These are phyloP conservation scores for Gymnosoma rotundatum DNA, from an alignment of 2,888 invertebrate species.

Conservation along the genomic window DNA sequence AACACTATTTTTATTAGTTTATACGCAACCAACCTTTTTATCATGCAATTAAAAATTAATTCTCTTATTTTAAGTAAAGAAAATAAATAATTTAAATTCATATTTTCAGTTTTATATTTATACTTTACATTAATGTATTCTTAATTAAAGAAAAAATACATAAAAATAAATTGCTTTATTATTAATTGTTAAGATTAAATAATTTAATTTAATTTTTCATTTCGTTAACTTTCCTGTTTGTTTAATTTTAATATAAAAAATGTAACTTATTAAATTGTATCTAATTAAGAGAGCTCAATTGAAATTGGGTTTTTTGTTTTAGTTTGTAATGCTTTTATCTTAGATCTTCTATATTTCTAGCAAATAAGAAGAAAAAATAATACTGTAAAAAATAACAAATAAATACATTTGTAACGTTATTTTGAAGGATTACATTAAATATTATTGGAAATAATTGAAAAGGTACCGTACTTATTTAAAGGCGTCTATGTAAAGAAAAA, in stretches of 20 bases:
- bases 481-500: no score
- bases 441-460: not conserved
- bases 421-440: not conserved
- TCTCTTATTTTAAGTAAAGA: not conserved
- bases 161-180: no score
- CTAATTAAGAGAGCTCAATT: not conserved
- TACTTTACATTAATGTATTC: no score
- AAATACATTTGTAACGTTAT: conserved; percentile 59
- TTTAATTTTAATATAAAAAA: no score
- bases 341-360: conserved; percentile 36
- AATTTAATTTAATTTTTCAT: no score
- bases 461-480: no score
- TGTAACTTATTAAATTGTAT: no score
- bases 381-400: conserved; percentile 47
- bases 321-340: conserved; percentile 44
- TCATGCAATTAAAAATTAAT: not conserved
- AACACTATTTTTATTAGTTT: conserved; percentile 38
- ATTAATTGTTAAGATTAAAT: no score
- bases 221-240: no score
- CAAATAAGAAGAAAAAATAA: conserved; percentile 46
- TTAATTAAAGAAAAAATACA: no score
- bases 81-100: not conserved
- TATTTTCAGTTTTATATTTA: conserved; percentile 9
- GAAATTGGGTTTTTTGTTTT: conserved; percentile 2
- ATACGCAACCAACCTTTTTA: conserved; percentile 35